Base-by-base conservation (phyloP, 2,113 vertebrate species). In the Mustelus asterias region DNA sequence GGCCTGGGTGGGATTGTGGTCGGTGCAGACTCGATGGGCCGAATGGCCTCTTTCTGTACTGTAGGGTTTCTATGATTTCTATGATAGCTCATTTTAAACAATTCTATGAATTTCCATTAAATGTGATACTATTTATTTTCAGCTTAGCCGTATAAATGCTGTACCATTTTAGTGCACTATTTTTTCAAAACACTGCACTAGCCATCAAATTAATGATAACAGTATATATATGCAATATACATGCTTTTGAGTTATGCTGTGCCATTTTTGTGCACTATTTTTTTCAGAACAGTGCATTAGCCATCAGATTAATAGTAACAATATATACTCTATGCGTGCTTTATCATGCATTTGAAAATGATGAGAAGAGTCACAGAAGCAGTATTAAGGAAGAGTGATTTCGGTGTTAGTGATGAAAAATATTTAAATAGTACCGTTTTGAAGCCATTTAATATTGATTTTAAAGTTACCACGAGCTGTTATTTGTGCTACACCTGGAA, bases 81-180 rank as follows among this genome's bases (percentile, higher is more conserved):
- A n/a, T n/a, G n/a, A n/a, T n/a, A n/a, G n/a, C n/a, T 54, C 16
- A 13, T 54, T 95, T 95, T 95, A 76, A 72, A 76, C 44, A 72
- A 76, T 95, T 33, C 26, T 95, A 44, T 76, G 20, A 16, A 70
- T 95, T 95, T 54, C 94, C 37, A 95, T 95, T 9, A 95, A 72
- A 29, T 95, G 41, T 29, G 54, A 54, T 54, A 72, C 69, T 70
- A 72, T 70, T 41, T 69, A 48, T 33, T 54, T 70, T 95, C 11
- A 54, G 69, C 72, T 95, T 70, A 26, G 20, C 67, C 65, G 6
- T 48, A 33, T 54, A 41, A 72, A 72, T 95, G 20, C 26, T 33
- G 69, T 95, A 95, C 1, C 41, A 95, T 33, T 95, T 95, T 72
- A 95, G 16, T 95, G 67, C 41, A 72, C 69, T 76, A 95, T 95